Base-by-base conservation (phyloP, 1,140 invertebrate species). In the Myzus persicae region DNA sequence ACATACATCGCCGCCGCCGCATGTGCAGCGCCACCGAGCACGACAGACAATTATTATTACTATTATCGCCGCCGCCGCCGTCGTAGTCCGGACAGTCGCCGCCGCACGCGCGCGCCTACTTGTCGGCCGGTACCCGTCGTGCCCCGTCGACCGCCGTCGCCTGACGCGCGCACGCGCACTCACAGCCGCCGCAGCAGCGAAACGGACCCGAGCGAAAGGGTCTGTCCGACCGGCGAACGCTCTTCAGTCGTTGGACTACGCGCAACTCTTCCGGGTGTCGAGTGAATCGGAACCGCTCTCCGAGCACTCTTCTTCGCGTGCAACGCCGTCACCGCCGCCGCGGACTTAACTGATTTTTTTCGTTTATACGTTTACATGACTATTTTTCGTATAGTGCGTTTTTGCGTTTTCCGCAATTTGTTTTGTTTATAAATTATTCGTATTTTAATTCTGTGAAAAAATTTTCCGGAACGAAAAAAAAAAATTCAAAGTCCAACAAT, bases 201-300 rank as follows among this genome's bases (percentile, higher is more conserved):
- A n/a, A n/a, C 90, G 54, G n/a, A 48, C n/a, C 18, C 91, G 44
- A 48, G 76, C 89, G 89, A 67, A 90, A 90, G 89, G 46, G 67
- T 81, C 91, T 26, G 44, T 11, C 36, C 20, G 51, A 54, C 7
- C 90, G 67, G 31, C 81, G 90, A 85, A 31, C 36, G 48, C 48
- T 54, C 81, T 48, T 93, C 91, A 93, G 91, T 93, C 91, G 81
- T 93, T 93, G 76, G 91, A 93, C 91, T 82, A n/a, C 81, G 48
- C 91, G 91, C 91, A 84, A 40, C 81, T 85, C 91, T 85, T 85
- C 81, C 91, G 91, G 91, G 46, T 54, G 91, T 85, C 46, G 67
- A 93, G 91, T 93, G 91, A 93, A 42, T 93, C 91, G 91, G 91
- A 51, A 85, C 81, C 46, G 76, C 46, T 93, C 81, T 76, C 91